Conservation (phyloP, 2,113 vertebrate species). For the Sminthopsis crassicaudata region DNA sequence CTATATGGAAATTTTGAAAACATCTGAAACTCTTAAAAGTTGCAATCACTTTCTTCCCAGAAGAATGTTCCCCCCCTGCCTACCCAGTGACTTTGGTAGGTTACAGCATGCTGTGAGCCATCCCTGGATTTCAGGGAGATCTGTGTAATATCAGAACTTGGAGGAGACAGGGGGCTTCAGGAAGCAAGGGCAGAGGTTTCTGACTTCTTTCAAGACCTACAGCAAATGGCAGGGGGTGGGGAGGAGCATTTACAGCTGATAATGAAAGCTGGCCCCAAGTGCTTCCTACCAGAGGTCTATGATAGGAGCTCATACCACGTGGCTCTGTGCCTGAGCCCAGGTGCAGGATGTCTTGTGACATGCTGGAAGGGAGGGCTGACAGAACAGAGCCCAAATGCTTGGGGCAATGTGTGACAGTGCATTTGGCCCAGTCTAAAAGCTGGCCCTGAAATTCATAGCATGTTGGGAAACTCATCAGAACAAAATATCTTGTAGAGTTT, state of each 20-base stretch:
- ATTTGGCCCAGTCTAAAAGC: constrained; percentile 2
- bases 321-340: neutral
- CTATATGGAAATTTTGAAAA: constrained; percentile 70
- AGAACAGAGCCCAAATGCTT: neutral
- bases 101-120: constrained; percentile 14
- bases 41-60: constrained; percentile 51
- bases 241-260: neutral
- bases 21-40: constrained; percentile 58
- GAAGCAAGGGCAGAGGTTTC: neutral
- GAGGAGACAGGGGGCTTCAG: neutral
- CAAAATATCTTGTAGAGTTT: constrained; percentile 26
- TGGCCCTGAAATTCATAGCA: constrained; percentile 13
- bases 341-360: neutral
- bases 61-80: constrained; percentile 48
- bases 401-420: neutral
- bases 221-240: neutral
- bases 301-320: neutral
- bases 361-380: neutral
- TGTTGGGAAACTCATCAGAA: neutral
- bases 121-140: constrained; percentile 16
- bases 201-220: neutral
- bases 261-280: neutral
- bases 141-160: neutral
- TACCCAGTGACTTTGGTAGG: constrained; percentile 10
- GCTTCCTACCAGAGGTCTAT: neutral